phyloP scores from a whole-genome alignment of 2,797 vertebrate species.

The Loris lydekkerianus region DNA sequence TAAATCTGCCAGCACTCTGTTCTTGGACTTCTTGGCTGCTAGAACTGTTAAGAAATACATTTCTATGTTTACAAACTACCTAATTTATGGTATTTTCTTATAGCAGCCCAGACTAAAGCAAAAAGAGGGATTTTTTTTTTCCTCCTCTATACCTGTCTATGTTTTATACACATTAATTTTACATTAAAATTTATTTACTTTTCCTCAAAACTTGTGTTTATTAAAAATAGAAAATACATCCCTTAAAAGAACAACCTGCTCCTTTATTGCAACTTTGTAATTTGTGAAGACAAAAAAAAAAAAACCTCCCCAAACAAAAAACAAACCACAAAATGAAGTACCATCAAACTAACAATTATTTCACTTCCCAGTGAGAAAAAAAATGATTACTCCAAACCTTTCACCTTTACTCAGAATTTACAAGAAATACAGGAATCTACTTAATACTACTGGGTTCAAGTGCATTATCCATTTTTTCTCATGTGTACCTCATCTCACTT shows the following conservation, averaged over 20 bases:
- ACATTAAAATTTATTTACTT: slow-evolving; percentile 23
- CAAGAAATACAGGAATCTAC: background rate
- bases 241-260: background rate
- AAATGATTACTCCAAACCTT: slow-evolving; percentile 10
- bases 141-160: background rate
- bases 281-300: background rate
- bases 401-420: slow-evolving; percentile 24
- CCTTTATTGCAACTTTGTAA: background rate
- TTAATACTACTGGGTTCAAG: background rate
- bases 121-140: background rate
- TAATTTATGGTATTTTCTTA: background rate
- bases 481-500: background rate
- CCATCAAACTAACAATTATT: background rate
- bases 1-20: background rate
- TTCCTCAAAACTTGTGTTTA: slow-evolving; percentile 7
- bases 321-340: background rate
- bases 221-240: slow-evolving; percentile 14
- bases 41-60: background rate
- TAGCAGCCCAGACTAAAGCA: background rate
- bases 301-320: background rate
- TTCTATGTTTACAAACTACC: background rate
- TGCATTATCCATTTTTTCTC: background rate
- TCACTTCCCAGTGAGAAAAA: slow-evolving; percentile 13
- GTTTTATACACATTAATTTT: background rate
- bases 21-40: background rate